phyloP scores from a whole-genome alignment of 2,113 vertebrate species.

The Paratilapia polleni region DNA sequence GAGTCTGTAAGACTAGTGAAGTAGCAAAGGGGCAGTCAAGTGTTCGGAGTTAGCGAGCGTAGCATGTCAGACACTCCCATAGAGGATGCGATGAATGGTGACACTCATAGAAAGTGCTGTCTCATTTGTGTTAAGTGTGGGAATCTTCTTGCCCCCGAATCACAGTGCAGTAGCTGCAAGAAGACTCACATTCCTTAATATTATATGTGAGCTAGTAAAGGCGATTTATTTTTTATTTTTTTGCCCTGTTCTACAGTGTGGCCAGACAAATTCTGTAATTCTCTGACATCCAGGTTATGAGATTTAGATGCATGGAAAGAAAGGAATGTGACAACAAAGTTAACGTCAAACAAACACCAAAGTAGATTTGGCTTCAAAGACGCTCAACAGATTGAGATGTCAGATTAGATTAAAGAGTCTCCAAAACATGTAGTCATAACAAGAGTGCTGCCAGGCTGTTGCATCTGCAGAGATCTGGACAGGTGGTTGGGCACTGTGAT shows the following conservation, averaged over 20 bases:
- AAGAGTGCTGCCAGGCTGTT: constrained; percentile 66
- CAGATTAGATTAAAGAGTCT: constrained; percentile 72
- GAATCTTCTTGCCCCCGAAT: constrained; percentile 30
- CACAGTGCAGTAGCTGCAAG: not conserved
- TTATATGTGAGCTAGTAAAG: constrained; percentile 2
- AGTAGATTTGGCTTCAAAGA: constrained; percentile 70
- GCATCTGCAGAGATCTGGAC: constrained; percentile 66
- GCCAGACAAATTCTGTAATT: constrained; percentile 20
- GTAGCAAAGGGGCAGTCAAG: constrained; percentile 27
- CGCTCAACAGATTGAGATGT: constrained; percentile 74
- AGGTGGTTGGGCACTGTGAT: constrained; percentile 51
- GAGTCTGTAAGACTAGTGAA: constrained; percentile 12
- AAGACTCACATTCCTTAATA: not conserved
- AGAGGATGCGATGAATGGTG: constrained; percentile 50
- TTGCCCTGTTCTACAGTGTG: not conserved
- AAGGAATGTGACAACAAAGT: constrained; percentile 63
- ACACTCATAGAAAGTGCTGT: constrained; percentile 46
- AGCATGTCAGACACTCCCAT: constrained; percentile 73
- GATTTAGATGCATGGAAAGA: constrained; percentile 24
- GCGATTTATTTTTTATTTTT: not conserved
- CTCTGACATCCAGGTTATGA: not conserved
- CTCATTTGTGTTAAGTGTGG: constrained; percentile 65
- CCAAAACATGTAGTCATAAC: constrained; percentile 72
- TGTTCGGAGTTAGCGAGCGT: constrained; percentile 66
- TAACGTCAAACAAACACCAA: constrained; percentile 55